A percentile compares a stretch with the other conserved stretches of the same genome.
phyloP scores from a whole-genome alignment of 2,888 invertebrate species.

The Heliconius ethilla region DNA sequence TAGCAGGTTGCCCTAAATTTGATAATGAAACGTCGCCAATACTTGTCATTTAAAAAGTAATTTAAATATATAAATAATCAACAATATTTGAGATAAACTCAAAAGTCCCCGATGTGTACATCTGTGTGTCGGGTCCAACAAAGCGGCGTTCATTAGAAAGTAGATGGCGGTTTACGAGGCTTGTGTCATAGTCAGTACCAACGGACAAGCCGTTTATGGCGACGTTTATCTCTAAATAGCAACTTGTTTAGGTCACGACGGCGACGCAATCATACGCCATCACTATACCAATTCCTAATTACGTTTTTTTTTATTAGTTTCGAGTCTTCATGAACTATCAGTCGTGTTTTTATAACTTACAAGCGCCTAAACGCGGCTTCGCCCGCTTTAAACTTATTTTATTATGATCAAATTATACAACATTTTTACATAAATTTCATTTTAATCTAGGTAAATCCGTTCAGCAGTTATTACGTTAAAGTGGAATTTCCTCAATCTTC shows the following conservation, averaged over 20 bases:
- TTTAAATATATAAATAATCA: not conserved
- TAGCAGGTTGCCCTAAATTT: not conserved
- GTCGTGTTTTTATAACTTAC: not conserved
- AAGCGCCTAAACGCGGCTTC: too few species aligned
- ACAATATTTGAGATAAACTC: not conserved
- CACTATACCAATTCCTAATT: conserved; percentile 46
- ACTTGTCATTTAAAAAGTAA: not conserved
- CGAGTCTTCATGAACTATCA: not conserved
- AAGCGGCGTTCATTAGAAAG: conserved; percentile 67
- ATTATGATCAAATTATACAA: too few species aligned
- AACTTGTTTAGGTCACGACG: conserved; percentile 76
- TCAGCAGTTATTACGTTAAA: too few species aligned
- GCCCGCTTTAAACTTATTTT: too few species aligned
- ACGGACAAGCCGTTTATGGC: conserved; percentile 71
- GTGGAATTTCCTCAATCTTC: too few species aligned
- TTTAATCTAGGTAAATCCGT: too few species aligned
- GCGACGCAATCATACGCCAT: conserved; percentile 74
- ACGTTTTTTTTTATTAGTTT: conserved; percentile 22
- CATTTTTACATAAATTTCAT: too few species aligned
- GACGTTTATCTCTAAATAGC: conserved; percentile 79
- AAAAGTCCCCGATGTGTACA: not conserved
- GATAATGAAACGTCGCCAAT: not conserved
- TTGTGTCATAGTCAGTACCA: conserved; percentile 58
- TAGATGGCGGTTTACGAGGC: conserved; percentile 52
- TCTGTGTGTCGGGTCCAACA: conserved; percentile 30